Base-by-base conservation (phyloP, 2,797 vertebrate species). In the Neosilurus mollespiculum region DNA sequence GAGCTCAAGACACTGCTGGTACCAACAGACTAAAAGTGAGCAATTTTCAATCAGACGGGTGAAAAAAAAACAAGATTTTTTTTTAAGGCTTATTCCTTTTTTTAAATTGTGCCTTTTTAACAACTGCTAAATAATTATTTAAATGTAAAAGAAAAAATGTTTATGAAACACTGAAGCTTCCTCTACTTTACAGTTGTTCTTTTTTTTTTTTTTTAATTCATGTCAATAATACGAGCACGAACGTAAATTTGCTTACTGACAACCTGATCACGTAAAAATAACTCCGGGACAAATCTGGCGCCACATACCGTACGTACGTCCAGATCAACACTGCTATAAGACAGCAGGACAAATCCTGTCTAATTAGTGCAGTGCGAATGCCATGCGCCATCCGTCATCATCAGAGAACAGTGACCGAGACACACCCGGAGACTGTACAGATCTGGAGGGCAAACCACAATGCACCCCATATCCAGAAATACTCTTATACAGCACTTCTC, bases 351-450 rank as follows among this genome's bases (percentile, higher is more conserved):
- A 86, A 86, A 87, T 64, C 73, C 71, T 81, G 84, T 78, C 65
- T 69, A 78, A 83, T 85, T 80, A 86, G 81, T 71, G 85, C 85
- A 82, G 78, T 58, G 83, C 64, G 30, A 70, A 81, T 81, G 62
- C 83, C 75, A 83, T 54, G 59, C 34, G 62, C 51, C 86, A 84
- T 89, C 83, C 84, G 81, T 88, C 86, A 87, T 62, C 51, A 82
- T 84, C 85, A 85, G 76, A 79, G 75, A 56, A 51, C 4, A 37
- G 67, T 80, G 53, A 26, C 72, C 20, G 10, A 77, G 66, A 81
- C 78, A 62, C 64, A 83, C 81, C 81, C 54, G 84, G 76, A 72
- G 37, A 75, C 51, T 59, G 81, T 22, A 59, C 69, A 18, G 81
- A 80, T 83, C 59, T 82, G 82, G 61, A 79, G 82, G 80, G 75